Conservation (phyloP, 2,113 vertebrate species). For the Rhinogobius similis region DNA sequence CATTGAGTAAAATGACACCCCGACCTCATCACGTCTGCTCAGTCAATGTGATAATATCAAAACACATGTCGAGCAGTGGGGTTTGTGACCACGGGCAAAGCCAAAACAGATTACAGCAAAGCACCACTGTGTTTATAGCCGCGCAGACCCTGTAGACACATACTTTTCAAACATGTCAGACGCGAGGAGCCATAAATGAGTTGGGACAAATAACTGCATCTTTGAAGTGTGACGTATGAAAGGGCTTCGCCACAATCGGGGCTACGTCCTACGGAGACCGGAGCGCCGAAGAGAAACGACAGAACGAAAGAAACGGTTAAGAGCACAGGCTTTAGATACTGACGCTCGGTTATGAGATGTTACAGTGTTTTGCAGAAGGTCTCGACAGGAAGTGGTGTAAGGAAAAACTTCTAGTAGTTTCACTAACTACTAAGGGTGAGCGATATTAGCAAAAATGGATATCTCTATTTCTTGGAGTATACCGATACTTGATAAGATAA, state of each 20-base stretch:
- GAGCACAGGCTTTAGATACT: too few relatives aligned
- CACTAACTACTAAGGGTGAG: too few relatives aligned
- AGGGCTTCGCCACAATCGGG: slow-evolving; percentile 67
- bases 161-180: slow-evolving; percentile 76
- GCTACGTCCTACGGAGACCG: slow-evolving; percentile 52
- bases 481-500: too few relatives aligned
- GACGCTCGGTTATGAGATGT: too few relatives aligned
- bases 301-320: not conserved
- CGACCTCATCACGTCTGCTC: slow-evolving; percentile 30
- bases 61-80: slow-evolving; percentile 40
- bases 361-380: not conserved
- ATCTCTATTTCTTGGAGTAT: too few relatives aligned
- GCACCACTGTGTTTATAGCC: slow-evolving; percentile 67
- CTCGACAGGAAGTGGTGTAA: not conserved
- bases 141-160: slow-evolving; percentile 69
- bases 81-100: slow-evolving; percentile 40
- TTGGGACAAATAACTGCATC: slow-evolving; percentile 48
- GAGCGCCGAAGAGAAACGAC: slow-evolving; percentile 57
- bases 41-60: slow-evolving; percentile 36
- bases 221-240: slow-evolving; percentile 73
- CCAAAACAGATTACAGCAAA: slow-evolving; percentile 54
- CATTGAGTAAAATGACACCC: slow-evolving; percentile 20
- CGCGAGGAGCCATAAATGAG: slow-evolving; percentile 57
- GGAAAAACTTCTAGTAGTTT: too few relatives aligned
- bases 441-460: too few relatives aligned